Percentiles rank a stretch among this genome's conserved stretches.
Conservation (phyloP, 2,797 vertebrate species). For the Sebastes itinus region DNA sequence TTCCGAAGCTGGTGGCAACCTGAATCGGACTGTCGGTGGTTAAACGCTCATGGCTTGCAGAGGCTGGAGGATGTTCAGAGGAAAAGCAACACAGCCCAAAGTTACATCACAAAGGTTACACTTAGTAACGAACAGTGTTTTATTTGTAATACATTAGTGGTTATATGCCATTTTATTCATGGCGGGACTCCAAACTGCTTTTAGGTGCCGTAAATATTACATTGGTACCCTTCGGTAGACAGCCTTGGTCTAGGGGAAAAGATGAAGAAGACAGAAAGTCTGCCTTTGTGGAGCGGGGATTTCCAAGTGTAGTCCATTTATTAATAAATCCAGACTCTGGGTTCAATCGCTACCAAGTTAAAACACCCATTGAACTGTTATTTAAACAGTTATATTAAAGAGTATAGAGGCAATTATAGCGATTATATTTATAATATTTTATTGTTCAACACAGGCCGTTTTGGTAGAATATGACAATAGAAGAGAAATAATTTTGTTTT, state of each 20-base stretch:
- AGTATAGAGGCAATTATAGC: no score
- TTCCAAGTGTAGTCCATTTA: slow-evolving; percentile 28
- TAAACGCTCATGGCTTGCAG: neutral
- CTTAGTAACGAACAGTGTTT: neutral
- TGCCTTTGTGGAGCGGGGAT: slow-evolving; percentile 44
- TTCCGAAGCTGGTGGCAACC: no score
- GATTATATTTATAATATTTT: no score
- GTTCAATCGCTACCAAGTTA: neutral
- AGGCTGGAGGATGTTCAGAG: neutral
- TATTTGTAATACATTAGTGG: slow-evolving; percentile 23
- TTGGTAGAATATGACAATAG: fast-evolving
- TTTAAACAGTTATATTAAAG: neutral
- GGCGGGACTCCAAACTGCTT: neutral
- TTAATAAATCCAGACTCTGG: neutral
- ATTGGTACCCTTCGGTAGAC: slow-evolving; percentile 6
- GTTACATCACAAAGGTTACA: slow-evolving; percentile 46
- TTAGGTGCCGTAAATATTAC: slow-evolving; percentile 21
- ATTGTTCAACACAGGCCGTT: no score
- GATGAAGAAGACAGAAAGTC: slow-evolving; percentile 32
- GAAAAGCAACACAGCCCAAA: neutral
- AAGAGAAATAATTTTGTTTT: no score
- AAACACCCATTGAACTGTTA: neutral
- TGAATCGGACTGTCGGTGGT: neutral
- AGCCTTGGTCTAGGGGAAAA: neutral
- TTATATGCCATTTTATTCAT: slow-evolving; percentile 32